Percentiles rank a stretch among this genome's conserved stretches.
phyloP scores from a whole-genome alignment of 2,888 invertebrate species.

The Dicycla oo region DNA sequence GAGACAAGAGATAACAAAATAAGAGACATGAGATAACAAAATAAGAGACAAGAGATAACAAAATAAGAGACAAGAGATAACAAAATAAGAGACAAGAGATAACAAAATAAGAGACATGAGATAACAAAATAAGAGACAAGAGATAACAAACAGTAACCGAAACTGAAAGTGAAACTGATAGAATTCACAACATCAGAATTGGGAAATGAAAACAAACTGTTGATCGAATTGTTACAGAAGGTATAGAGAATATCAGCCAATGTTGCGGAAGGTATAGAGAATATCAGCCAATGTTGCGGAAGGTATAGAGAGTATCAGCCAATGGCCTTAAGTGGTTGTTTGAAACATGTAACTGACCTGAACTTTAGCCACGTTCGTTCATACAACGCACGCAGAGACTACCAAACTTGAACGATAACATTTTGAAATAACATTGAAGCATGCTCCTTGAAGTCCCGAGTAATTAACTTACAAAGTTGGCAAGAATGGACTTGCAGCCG shows the following conservation, averaged over 20 bases:
- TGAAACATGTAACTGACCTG: no score
- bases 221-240: neutral
- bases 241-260: no score
- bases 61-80: neutral
- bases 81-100: neutral
- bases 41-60: neutral
- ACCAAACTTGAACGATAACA: slow-evolving; percentile 14
- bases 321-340: no score
- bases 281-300: no score
- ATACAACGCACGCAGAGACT: neutral
- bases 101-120: no score
- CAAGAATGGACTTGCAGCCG: slow-evolving; percentile 44
- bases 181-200: neutral
- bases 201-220: neutral
- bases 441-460: slow-evolving; percentile 53
- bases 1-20: neutral
- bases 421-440: slow-evolving; percentile 31
- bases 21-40: no score
- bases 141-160: neutral
- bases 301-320: no score
- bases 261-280: neutral
- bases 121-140: neutral
- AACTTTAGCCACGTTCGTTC: no score
- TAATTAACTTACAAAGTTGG: slow-evolving; percentile 64
- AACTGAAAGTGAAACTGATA: neutral